Base-by-base conservation (phyloP, 2,113 vertebrate genomes). In the Oreotrochilus melanogaster region DNA sequence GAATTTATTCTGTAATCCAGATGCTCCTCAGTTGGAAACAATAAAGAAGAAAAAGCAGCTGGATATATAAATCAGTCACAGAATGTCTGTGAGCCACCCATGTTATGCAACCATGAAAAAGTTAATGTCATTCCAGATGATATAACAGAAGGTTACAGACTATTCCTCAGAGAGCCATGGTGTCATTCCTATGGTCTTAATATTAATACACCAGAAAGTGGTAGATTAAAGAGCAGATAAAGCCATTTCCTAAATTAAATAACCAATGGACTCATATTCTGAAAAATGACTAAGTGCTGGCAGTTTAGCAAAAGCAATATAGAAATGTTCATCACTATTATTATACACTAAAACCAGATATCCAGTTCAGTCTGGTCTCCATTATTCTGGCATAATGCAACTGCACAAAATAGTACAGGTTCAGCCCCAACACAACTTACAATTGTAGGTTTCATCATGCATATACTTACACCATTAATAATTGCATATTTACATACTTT, bases 21-120 rank as follows among this genome's bases (percentile, higher is more conserved):
- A 47, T 95, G 25, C 21, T 93, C 86, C 86, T 94, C 85, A 66
- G 62, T 50, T 96, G 79, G 86, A 96, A 96, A 93, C 82, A 80
- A 82, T 92, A 90, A 92, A 86, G 88, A 92, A 85, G 60, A 58
- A 86, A 86, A 96, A 95, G 54, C 50, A 86, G 71, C 27, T 94
- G 75, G n/a, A 81, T 94, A 75, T 93, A 45, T 94, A 92, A 94
- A 90, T 88, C 85, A 82, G 78, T 43, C 67, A 88, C 7, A 10
- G 71, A 79, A 66, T 54, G 50, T 58, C 75, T 93, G n/a, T 35
- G n/a, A 92, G 12, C 54, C 33, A 76, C 58, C 85, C 79, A 65
- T 33, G 33, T 39, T 78, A 76, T 24, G 28, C 17, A 95, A 79
- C 50, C 82, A 70, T 72, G 75, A 86, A 83, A 69, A 92, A 88